Conservation (phyloP, 2,888 invertebrate species). For the Athrips mouffetella region DNA sequence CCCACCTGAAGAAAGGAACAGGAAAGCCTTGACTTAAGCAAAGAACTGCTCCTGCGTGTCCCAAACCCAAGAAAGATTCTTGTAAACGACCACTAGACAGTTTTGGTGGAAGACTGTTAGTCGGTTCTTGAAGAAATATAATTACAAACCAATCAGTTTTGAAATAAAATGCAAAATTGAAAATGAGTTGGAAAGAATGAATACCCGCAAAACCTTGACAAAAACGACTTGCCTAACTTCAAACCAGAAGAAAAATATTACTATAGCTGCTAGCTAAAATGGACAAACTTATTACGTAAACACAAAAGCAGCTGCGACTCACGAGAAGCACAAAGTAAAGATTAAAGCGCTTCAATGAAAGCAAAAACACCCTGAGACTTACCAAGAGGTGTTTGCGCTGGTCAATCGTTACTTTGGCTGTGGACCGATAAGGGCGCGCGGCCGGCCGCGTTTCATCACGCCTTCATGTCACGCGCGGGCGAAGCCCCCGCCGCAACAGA, state of each 20-base stretch:
- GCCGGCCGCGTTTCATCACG: conserved; percentile 75
- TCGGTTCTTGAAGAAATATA: conserved; percentile 80
- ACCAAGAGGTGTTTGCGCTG: conserved; percentile 74
- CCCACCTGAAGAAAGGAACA: conserved; percentile 86
- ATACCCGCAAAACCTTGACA: conserved; percentile 24
- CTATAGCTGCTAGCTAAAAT: conserved; percentile 39
- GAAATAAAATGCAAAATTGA: conserved; percentile 7
- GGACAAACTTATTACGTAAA: conserved; percentile 32
- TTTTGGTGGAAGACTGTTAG: conserved; percentile 82
- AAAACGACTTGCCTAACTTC: conserved; percentile 25
- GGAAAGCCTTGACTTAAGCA: conserved; percentile 88
- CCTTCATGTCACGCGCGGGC: conserved; percentile 67
- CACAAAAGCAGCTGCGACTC: conserved; percentile 55
- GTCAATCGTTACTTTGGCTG: conserved; percentile 77
- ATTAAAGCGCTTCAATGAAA: conserved; percentile 72
- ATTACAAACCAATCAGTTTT: conserved; percentile 25
- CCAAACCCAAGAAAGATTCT: conserved; percentile 57
- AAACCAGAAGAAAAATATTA: conserved; percentile 31
- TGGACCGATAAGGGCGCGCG: conserved; percentile 59
- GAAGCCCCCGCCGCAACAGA: conserved; percentile 64
- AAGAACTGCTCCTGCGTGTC: conserved; percentile 70
- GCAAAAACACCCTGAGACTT: conserved; percentile 77
- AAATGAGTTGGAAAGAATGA: conserved; percentile 17
- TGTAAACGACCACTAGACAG: conserved; percentile 78
- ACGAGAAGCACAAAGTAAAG: conserved; percentile 76